Percentiles rank a stretch among this genome's conserved stretches.
Evolutionary conservation across 2,888 invertebrate species (phyloP).

Genomic region (Bhutanitis thaidina): DNA sequence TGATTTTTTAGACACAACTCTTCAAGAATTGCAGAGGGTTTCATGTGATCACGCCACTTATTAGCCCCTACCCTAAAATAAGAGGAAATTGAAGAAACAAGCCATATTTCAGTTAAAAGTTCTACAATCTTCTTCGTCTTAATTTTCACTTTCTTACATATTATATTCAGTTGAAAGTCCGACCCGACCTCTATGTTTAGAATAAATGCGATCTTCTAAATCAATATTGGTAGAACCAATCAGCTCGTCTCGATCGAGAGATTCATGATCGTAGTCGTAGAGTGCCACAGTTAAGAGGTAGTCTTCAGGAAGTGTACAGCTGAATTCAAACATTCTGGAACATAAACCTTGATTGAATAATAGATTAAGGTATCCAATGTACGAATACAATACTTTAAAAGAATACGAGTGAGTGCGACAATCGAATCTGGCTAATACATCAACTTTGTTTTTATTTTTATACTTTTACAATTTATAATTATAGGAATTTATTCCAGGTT

Average conservation of each 20-base stretch:
- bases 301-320: constrained; percentile 86
- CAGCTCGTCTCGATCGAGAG: constrained; percentile 86
- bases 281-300: constrained; percentile 86
- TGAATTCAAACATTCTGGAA: constrained; percentile 85
- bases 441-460: too few relatives aligned
- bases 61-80: constrained; percentile 81
- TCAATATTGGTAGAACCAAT: constrained; percentile 93
- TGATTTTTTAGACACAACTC: constrained; percentile 85
- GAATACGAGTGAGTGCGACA: too few relatives aligned
- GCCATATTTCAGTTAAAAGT: too few relatives aligned
- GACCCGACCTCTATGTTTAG: constrained; percentile 87
- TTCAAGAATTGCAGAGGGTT: constrained; percentile 86
- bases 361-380: too few relatives aligned
- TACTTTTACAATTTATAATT: too few relatives aligned
- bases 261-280: constrained; percentile 85
- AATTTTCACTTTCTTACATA: constrained; percentile 63
- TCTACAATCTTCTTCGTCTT: too few relatives aligned
- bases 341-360: not conserved
- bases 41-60: constrained; percentile 87
- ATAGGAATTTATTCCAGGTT: too few relatives aligned
- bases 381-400: too few relatives aligned
- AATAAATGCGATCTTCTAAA: constrained; percentile 91
- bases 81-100: too few relatives aligned
- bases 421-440: too few relatives aligned
- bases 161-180: constrained; percentile 87